Base-by-base conservation (phyloP, 1,140 invertebrate genomes). In the Leptopilina clavipes region DNA sequence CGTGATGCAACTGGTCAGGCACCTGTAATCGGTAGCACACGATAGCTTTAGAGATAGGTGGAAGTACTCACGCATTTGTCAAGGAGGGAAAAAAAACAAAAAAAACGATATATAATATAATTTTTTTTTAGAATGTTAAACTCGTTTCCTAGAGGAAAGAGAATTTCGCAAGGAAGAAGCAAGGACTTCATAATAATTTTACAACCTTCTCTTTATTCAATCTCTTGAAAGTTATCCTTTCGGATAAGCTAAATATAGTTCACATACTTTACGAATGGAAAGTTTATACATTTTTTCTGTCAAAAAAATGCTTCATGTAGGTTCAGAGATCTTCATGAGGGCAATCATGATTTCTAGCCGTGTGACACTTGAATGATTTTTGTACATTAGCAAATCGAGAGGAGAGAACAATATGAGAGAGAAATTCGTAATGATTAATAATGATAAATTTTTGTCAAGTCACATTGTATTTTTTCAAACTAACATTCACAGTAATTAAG, bases 111-210 rank as follows among this genome's bases (percentile, higher is more conserved):
- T 76, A 48, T 48, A 48, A 52, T 17, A 52, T 52, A 52, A 52
- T 52, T n/a, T 52, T 77, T 74, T 40, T 54, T 48, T 59, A 22
- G 56, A 54, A 71, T 78, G 70, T 73, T 78, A 73, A 73, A 79
- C 76, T 71, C 22, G 70, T 72, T 79, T 77, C 79, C 79, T 31
- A 65, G 76, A 71, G 74, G 71, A 80, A 77, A 75, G 77, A 82
- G 78, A 82, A 78, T 83, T 81, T 84, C 81, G 82, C 81, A 83
- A 84, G 76, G 79, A 80, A 81, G 78, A 82, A 76, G 40, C 84
- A 83, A 84, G 80, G 82, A 85, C 81, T 83, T 80, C 74, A 81
- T 81, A 76, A 83, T 82, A 75, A 84, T 79, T n/a, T 75, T 81
- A 83, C 79, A 75, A 77, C 77, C 18, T 54, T 72, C 75, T 76